Evolutionary conservation across 2,888 invertebrate genomes (phyloP), one percentile per base, ranked within the genome.

Genomic region (Drosophila fungiperda): DNA sequence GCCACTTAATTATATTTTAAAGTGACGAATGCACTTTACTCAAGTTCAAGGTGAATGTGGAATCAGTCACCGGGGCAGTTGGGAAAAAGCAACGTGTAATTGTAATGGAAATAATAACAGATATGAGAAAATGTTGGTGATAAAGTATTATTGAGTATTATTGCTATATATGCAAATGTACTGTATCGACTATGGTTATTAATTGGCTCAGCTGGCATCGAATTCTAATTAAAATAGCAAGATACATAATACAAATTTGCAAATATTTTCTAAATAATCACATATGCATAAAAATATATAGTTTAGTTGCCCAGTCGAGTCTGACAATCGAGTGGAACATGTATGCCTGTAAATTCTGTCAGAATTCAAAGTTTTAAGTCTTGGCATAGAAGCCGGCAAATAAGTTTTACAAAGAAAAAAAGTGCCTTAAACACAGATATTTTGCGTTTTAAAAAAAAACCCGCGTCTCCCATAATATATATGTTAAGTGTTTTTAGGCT

Each of bases 21-120:
- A 32, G 32, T 50, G 38, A 42, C 20, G 53, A 52, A 26, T 73
- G 73, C 74, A 79, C 79, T 75, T 53, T 32, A 62, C 57, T 33
- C 77, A 83, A 87, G 83, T 83, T 83, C 88, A 83, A 87, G 83
- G 83, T 73, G 42, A 78, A 23, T 32, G 7, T 9, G 29, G 17
- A 58, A 45, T n/a, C 50, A 33, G 20, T 36, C 33, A 58, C 26
- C 35, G 62, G 70, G 54, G n/a, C 70, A 57, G 11, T 20, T 42
- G 49, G 26, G 42, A 36, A 61, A 61, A 50, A 49, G 61, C 42
- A 42, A 53, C 36, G 20, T 52, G 53, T 53, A 59, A 60, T 60
- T 60, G 40, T 68, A 49, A 23, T n/a, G 20, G 60, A 49, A 42
- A 42, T 59, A n/a, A 32, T 68, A 54, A 29, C 45, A 32, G 57